Evolutionary conservation across 2,888 invertebrate genomes (phyloP).

Genomic region (Ctena decussata): DNA sequence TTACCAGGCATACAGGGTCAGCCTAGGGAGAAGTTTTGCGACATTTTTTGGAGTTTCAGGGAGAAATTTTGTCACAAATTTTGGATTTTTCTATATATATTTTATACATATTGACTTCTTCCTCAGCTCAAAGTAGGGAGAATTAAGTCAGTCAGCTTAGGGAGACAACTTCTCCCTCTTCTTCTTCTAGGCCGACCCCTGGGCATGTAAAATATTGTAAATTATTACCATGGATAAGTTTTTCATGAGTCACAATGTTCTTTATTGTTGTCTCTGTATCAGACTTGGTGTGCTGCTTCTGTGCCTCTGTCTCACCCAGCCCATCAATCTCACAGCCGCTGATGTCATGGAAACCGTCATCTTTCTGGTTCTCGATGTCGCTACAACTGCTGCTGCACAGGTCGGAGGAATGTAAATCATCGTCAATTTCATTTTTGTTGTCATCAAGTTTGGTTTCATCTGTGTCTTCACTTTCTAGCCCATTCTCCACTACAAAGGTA

Average conservation of each 20-base stretch:
- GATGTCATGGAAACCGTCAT: slow-evolving; percentile 16
- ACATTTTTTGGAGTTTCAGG: too few relatives aligned
- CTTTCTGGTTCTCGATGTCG: slow-evolving; percentile 7
- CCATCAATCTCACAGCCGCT: background rate
- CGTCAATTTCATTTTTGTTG: slow-evolving; percentile 58
- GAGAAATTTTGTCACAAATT: too few relatives aligned
- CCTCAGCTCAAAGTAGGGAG: too few relatives aligned
- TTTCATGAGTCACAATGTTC: background rate
- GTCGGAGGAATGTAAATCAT: slow-evolving; percentile 12
- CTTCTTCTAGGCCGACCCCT: too few relatives aligned
- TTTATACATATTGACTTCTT: too few relatives aligned
- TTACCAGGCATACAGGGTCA: too few relatives aligned
- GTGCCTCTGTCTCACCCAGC: background rate
- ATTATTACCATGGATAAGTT: background rate
- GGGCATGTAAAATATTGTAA: too few relatives aligned
- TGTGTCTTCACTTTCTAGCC: slow-evolving; percentile 57
- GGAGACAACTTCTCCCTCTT: too few relatives aligned
- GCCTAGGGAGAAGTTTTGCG: too few relatives aligned
- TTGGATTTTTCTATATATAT: too few relatives aligned
- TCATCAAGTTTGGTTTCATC: slow-evolving; percentile 57
- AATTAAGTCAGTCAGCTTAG: too few relatives aligned
- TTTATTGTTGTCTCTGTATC: background rate
- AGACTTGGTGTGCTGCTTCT: background rate
- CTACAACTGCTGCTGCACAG: background rate
- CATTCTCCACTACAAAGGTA: slow-evolving; percentile 68